A percentile compares a stretch with the other conserved stretches of the same genome.
phyloP scores from a whole-genome alignment of 1,140 invertebrate genomes.

The Microplitis demolitor region DNA sequence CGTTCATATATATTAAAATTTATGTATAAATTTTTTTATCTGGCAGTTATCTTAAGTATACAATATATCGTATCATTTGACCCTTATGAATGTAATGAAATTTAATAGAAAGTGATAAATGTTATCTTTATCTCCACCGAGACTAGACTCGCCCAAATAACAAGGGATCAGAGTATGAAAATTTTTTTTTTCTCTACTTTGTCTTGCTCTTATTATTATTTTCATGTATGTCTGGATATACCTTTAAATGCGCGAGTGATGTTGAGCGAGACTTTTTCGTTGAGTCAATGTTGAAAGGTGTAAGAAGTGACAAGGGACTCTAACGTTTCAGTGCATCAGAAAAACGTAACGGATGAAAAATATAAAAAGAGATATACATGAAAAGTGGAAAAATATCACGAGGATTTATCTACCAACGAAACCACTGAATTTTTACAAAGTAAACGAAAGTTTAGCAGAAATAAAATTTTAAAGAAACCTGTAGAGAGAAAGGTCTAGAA shows the following conservation, averaged over 20 bases:
- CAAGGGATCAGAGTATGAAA: constrained; percentile 16
- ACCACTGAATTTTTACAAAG: neutral
- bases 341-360: constrained; percentile 2
- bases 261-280: constrained; percentile 29
- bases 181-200: neutral
- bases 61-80: constrained; percentile 19
- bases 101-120: constrained; percentile 28
- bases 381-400: neutral
- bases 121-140: constrained; percentile 25
- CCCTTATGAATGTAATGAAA: constrained; percentile 2
- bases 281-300: constrained; percentile 20
- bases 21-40: neutral
- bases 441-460: neutral
- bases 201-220: neutral
- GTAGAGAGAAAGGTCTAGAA: neutral
- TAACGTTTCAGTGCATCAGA: constrained; percentile 11
- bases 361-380: constrained; percentile 1
- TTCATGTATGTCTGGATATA: neutral
- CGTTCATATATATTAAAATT: neutral
- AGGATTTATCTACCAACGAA: neutral
- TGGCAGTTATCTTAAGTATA: neutral
- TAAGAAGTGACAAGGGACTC: constrained; percentile 20
- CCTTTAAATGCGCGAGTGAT: constrained; percentile 25
- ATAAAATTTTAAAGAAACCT: neutral
- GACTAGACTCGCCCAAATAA: constrained; percentile 18